Conservation (phyloP, 2,888 invertebrate genomes). For the Spisula solida region DNA sequence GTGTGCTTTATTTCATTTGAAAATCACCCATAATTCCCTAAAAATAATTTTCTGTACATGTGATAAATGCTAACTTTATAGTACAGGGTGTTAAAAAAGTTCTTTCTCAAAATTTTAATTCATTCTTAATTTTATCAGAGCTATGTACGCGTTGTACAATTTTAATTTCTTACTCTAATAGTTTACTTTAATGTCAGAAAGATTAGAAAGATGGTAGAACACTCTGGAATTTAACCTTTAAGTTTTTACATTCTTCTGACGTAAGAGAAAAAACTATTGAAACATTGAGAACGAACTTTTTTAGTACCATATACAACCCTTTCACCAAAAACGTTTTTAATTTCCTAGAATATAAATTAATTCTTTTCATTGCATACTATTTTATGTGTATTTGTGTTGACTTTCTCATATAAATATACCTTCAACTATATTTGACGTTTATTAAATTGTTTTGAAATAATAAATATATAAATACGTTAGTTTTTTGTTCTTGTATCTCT, state of each 20-base stretch:
- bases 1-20: background rate
- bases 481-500: background rate
- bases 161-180: too few species aligned
- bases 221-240: too few species aligned
- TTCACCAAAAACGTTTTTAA: background rate
- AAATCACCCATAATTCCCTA: background rate
- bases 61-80: background rate
- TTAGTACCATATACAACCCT: too few species aligned
- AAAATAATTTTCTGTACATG: background rate
- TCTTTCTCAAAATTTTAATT: too few species aligned
- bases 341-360: constrained; percentile 1
- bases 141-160: too few species aligned
- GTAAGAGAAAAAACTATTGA: too few species aligned
- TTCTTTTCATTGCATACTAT: constrained; percentile 15
- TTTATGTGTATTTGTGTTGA: background rate
- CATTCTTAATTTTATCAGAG: too few species aligned
- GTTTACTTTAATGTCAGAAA: too few species aligned
- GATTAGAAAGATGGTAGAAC: too few species aligned
- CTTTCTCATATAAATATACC: constrained; percentile 11
- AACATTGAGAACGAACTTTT: too few species aligned
- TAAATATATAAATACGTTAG: constrained; percentile 21
- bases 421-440: constrained; percentile 20
- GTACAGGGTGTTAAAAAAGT: too few species aligned
- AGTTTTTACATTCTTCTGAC: too few species aligned
- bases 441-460: constrained; percentile 14